Evolutionary conservation across 2,113 vertebrate genomes (phyloP).

Genomic region (Anthoscopus minutus): DNA sequence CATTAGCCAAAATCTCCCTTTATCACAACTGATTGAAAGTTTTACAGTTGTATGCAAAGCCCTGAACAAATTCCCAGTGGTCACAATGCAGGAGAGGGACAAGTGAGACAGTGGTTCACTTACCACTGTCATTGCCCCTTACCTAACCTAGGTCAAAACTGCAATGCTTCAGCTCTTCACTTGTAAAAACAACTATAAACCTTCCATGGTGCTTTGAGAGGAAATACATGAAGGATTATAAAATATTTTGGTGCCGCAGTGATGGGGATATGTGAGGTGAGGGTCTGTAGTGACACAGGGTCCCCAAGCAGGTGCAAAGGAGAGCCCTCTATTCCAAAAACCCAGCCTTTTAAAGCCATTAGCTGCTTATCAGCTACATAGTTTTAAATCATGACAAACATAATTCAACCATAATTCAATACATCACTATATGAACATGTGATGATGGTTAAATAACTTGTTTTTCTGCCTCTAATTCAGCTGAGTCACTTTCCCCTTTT

Average conservation of each 20-base stretch:
- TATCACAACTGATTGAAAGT: not conserved
- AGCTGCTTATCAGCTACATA: not conserved
- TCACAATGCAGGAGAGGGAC: not conserved
- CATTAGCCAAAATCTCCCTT: not conserved
- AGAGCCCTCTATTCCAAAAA: not conserved
- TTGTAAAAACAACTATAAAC: not conserved
- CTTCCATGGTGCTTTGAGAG: not conserved
- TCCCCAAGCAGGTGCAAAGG: not conserved
- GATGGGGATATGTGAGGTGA: not conserved
- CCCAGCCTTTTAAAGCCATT: not conserved
- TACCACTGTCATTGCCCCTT: not conserved
- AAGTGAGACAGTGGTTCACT: not conserved
- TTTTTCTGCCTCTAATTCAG: not conserved
- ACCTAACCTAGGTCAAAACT: not conserved
- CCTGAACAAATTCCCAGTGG: not conserved
- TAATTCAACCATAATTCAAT: not conserved
- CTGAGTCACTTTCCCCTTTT: not conserved
- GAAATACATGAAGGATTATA: not conserved
- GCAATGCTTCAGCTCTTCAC: not conserved
- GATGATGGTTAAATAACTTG: not conserved
- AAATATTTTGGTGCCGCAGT: not conserved
- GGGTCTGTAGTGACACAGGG: not conserved
- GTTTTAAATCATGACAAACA: not conserved
- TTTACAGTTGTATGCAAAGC: not conserved
- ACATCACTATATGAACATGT: not conserved